phyloP scores from a whole-genome alignment of 1,140 invertebrate species.

The Bombus superbus region DNA sequence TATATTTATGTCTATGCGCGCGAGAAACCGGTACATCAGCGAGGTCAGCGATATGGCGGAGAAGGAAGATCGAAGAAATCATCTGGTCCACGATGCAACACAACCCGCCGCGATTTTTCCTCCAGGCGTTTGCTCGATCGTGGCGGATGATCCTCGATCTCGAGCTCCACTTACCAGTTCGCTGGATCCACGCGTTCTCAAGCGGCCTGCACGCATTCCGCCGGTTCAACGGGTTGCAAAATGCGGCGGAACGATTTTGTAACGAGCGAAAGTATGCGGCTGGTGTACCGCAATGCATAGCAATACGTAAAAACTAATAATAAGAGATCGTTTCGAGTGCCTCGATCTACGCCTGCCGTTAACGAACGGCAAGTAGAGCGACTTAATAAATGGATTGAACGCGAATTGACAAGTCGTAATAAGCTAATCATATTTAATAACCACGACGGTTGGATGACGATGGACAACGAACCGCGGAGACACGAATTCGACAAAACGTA shows the following conservation, averaged over 20 bases:
- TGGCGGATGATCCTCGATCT: not conserved
- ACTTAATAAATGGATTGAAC: conserved; percentile 27
- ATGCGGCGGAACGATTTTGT: conserved; percentile 37
- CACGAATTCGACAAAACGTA: conserved; percentile 18
- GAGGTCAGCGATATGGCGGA: too few relatives aligned
- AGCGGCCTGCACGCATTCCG: conserved; percentile 9
- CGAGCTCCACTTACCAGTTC: not conserved
- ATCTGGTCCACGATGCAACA: not conserved
- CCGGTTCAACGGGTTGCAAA: conserved; percentile 33
- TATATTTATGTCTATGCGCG: conserved; percentile 17
- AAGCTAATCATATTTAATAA: conserved; percentile 28
- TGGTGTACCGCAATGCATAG: not conserved
- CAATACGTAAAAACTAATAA: conserved; percentile 30
- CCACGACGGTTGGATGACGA: not conserved
- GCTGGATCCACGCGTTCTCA: not conserved
- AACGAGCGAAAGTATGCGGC: conserved; percentile 57
- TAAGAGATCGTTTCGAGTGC: conserved; percentile 20
- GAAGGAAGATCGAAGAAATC: not conserved
- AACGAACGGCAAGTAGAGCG: conserved; percentile 19
- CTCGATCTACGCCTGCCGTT: not conserved
- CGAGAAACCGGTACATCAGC: not conserved
- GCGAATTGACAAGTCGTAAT: conserved; percentile 14
- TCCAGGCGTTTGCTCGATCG: not conserved
- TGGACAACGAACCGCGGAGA: not conserved
- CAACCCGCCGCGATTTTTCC: not conserved